Conservation (phyloP, 2,797 vertebrate genomes). For the Chaenodraco wilsoni region DNA sequence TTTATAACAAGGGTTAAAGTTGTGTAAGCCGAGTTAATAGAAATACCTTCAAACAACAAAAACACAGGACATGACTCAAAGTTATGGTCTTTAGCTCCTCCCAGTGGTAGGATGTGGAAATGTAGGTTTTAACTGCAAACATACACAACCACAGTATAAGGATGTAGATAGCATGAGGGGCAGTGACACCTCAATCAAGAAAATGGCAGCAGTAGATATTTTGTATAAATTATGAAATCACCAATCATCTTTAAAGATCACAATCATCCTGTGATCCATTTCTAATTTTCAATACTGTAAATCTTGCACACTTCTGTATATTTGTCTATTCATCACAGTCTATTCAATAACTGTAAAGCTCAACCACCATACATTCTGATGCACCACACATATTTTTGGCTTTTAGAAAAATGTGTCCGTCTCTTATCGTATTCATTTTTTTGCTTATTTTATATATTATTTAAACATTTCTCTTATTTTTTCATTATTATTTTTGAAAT, state of each 20-base stretch:
- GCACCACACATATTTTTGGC: too few relatives aligned
- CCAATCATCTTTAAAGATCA: neutral
- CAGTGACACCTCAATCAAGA: neutral
- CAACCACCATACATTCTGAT: too few relatives aligned
- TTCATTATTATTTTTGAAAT: too few relatives aligned
- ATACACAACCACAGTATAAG: neutral
- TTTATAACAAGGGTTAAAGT: constrained; percentile 27
- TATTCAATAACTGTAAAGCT: too few relatives aligned
- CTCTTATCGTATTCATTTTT: too few relatives aligned
- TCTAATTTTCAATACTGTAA: too few relatives aligned
- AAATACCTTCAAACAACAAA: constrained; percentile 11
- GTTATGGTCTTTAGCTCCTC: constrained; percentile 84
- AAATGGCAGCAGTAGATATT: neutral
- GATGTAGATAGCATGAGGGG: neutral
- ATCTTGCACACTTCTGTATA: too few relatives aligned
- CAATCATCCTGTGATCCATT: too few relatives aligned
- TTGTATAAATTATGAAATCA: neutral
- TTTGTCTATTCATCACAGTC: too few relatives aligned
- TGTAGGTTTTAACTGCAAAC: neutral
- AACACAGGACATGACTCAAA: neutral
- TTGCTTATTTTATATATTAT: too few relatives aligned
- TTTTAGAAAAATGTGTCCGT: too few relatives aligned
- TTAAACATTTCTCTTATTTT: too few relatives aligned
- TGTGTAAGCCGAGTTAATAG: constrained; percentile 3
- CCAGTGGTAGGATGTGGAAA: constrained; percentile 77